Evolutionary conservation across 2,797 vertebrate genomes (phyloP).

Genomic region (Tangara arthus): DNA sequence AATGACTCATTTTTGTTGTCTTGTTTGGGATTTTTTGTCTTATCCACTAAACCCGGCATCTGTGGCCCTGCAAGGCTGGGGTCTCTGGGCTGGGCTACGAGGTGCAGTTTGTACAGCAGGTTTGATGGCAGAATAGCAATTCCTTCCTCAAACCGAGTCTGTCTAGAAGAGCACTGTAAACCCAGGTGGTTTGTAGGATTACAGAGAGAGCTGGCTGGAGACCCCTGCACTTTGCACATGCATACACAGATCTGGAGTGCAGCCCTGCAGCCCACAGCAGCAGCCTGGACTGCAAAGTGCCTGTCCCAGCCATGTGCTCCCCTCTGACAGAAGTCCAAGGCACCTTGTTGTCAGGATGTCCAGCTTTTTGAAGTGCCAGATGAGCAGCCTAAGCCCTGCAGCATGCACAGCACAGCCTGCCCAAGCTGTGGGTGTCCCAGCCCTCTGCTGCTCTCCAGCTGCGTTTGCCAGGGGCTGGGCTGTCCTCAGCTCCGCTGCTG

Average conservation of each 20-base stretch:
- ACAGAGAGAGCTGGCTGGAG: background rate
- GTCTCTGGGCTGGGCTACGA: background rate
- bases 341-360: background rate
- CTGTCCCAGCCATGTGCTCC: background rate
- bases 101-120: background rate
- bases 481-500: background rate
- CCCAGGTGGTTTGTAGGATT: background rate
- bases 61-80: background rate
- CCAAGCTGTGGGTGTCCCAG: background rate
- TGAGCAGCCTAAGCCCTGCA: background rate
- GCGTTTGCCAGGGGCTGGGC: background rate
- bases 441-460: background rate
- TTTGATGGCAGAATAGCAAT: background rate
- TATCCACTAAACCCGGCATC: accelerated
- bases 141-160: background rate
- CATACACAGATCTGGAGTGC: background rate
- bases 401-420: background rate
- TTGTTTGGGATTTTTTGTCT: background rate
- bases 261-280: background rate
- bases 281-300: background rate
- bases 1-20: background rate
- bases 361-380: background rate
- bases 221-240: background rate
- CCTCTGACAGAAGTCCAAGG: background rate
- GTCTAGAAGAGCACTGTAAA: background rate